phyloP scores from a whole-genome alignment of 2,113 vertebrate species.

The Candoia aspera region DNA sequence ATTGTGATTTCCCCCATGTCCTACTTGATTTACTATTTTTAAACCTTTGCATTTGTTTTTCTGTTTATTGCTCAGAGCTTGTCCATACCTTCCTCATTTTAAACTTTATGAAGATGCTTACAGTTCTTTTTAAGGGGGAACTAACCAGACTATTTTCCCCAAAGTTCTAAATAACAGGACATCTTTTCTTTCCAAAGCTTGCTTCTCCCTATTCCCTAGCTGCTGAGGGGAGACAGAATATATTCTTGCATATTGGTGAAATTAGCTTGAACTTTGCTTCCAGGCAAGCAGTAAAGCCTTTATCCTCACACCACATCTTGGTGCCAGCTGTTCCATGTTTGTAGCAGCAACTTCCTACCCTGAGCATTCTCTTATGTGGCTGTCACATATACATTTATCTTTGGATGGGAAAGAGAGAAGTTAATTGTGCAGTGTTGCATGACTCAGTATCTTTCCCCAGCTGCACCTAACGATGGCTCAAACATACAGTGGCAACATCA shows the following conservation, averaged over 20 bases:
- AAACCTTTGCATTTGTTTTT: background rate
- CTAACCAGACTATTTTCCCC: background rate
- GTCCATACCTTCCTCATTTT: background rate
- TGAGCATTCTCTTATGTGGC: background rate
- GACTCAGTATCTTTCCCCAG: background rate
- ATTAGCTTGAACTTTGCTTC: background rate
- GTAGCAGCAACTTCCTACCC: background rate
- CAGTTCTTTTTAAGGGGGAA: background rate
- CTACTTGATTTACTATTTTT: background rate
- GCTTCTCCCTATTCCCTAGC: background rate
- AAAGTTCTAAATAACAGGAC: background rate
- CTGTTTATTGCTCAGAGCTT: background rate
- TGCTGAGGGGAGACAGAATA: background rate
- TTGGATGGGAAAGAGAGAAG: background rate
- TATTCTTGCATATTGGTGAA: background rate
- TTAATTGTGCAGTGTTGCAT: background rate
- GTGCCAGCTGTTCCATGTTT: background rate
- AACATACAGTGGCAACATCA: background rate
- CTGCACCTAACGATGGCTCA: background rate
- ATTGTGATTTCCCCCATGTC: background rate
- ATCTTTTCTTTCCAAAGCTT: background rate
- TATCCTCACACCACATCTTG: background rate
- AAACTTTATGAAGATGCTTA: background rate
- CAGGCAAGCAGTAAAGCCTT: background rate
- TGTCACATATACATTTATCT: background rate